phyloP scores from a whole-genome alignment of 2,113 vertebrate genomes.

The Jacana jacana region DNA sequence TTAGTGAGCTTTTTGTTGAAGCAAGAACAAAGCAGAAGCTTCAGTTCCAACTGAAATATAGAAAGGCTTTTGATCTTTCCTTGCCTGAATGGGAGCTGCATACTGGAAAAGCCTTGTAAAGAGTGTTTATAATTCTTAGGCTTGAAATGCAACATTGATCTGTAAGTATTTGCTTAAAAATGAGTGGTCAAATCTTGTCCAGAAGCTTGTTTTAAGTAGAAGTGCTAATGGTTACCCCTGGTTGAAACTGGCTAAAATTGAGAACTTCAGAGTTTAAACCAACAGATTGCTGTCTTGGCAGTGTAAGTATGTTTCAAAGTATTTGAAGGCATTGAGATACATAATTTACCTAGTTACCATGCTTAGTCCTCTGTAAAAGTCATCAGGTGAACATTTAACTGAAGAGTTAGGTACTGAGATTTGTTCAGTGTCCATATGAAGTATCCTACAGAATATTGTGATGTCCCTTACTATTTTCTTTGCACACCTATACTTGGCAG shows the following conservation, averaged over 20 bases:
- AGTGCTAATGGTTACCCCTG: background rate
- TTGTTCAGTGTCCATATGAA: background rate
- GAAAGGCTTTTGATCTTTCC: background rate
- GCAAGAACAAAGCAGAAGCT: background rate
- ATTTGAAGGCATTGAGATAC: background rate
- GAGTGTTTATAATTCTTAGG: background rate
- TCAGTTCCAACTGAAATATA: background rate
- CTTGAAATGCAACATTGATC: background rate
- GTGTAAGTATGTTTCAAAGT: background rate
- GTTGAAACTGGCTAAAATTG: background rate
- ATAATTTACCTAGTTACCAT: background rate
- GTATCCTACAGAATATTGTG: background rate
- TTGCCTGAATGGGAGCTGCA: background rate
- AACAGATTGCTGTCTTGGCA: background rate
- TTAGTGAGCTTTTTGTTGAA: background rate
- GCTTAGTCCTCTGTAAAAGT: background rate
- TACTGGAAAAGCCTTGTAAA: background rate
- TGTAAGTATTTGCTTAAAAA: background rate
- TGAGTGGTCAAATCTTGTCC: background rate
- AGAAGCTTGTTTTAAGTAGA: background rate
- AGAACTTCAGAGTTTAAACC: background rate
- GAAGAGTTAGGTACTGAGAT: background rate
- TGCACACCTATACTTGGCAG: background rate
- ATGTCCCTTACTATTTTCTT: background rate
- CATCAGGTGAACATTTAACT: background rate